These are phyloP conservation scores for Balaenoptera acutorostrata DNA, from an alignment of 2,113 vertebrate species.

Conservation along the genomic window DNA sequence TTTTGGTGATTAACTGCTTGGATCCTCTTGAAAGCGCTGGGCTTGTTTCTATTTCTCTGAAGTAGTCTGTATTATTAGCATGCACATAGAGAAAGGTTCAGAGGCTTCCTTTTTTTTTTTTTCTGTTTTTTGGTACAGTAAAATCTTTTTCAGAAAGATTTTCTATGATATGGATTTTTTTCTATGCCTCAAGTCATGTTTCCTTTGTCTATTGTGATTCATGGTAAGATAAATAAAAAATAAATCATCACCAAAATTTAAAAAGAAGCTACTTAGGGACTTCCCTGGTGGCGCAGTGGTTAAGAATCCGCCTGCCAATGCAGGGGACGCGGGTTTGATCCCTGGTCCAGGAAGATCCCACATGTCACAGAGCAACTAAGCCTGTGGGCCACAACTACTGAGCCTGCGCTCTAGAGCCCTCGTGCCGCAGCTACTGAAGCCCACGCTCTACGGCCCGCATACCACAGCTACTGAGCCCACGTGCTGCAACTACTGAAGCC, in stretches of 20 bases:
- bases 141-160: constrained; percentile 38
- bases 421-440: too few species aligned
- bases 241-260: constrained; percentile 14
- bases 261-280: constrained; percentile 37
- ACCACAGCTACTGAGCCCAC: too few species aligned
- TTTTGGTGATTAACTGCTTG: neutral
- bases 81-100: neutral
- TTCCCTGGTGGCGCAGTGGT: too few species aligned
- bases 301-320: too few species aligned
- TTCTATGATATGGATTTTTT: neutral
- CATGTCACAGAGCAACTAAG: too few species aligned
- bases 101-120: neutral
- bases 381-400: too few species aligned
- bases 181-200: neutral
- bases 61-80: neutral
- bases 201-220: constrained; percentile 33
- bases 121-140: neutral
- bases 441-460: too few species aligned
- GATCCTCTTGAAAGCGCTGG: neutral
- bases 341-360: too few species aligned
- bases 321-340: too few species aligned
- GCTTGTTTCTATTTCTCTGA: neutral
- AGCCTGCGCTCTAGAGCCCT: too few species aligned
- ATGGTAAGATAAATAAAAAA: constrained; percentile 25
- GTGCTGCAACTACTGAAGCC: too few species aligned